These are phyloP conservation scores for Drosophila mauritiana DNA, from an alignment of 1,140 invertebrate genomes.

Conservation along the genomic window DNA sequence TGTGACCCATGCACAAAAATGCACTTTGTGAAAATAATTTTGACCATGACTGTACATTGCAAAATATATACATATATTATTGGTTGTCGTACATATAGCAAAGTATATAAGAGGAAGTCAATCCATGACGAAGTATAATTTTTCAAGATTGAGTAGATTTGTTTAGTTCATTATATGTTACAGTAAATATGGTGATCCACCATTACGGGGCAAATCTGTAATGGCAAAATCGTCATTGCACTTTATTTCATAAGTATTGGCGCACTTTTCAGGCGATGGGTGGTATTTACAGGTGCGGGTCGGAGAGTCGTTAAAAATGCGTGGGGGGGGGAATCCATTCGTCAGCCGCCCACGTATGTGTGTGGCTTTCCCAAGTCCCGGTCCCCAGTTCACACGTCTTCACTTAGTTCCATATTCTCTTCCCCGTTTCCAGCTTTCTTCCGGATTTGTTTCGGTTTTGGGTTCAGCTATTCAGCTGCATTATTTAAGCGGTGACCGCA, in stretches of 20 bases:
- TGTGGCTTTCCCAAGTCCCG: neutral
- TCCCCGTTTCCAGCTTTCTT: slow-evolving; percentile 6
- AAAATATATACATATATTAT: too few relatives aligned
- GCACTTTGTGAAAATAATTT: too few relatives aligned
- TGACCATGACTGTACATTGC: too few relatives aligned
- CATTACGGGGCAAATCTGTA: neutral
- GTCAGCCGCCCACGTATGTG: slow-evolving; percentile 43
- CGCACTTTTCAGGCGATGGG: slow-evolving; percentile 13
- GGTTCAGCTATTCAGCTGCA: slow-evolving; percentile 17
- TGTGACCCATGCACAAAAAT: too few relatives aligned
- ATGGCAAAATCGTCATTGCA: slow-evolving; percentile 27
- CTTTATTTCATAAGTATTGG: slow-evolving; percentile 36
- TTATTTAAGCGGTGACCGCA: slow-evolving; percentile 76
- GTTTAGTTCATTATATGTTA: neutral
- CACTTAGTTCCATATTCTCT: slow-evolving; percentile 13
- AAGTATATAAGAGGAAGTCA: too few relatives aligned
- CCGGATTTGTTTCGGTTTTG: slow-evolving; percentile 29
- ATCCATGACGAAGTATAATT: too few relatives aligned
- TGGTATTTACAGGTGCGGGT: neutral
- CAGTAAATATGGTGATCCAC: neutral
- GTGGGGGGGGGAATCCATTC: slow-evolving; percentile 28
- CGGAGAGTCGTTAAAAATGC: neutral
- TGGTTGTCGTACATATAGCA: too few relatives aligned
- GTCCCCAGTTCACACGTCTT: neutral
- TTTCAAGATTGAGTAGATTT: too few relatives aligned